Percentiles rank a stretch among this genome's conserved stretches.
Evolutionary conservation across 2,888 invertebrate species (phyloP).

Genomic region (Folsomia candida): DNA sequence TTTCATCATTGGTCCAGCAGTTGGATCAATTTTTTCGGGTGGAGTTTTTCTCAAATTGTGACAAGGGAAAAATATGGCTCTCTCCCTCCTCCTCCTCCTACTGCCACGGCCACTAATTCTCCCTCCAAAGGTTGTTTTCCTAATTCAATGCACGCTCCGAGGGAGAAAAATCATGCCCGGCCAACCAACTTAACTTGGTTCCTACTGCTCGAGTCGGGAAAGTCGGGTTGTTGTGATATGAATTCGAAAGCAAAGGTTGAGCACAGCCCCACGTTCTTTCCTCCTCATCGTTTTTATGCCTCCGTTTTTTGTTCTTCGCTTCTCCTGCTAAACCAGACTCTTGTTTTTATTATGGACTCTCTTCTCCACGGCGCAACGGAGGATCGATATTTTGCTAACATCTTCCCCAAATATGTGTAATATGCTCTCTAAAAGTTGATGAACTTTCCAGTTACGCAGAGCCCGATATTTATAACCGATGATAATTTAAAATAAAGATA

Average conservation of each 20-base stretch:
- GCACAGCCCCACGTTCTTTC: not conserved
- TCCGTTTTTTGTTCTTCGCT: not conserved
- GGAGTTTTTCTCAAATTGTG: conserved; percentile 48
- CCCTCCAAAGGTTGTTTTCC: conserved; percentile 24
- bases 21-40: conserved; percentile 50
- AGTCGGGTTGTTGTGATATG: not conserved
- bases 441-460: not conserved
- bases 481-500: too few species aligned
- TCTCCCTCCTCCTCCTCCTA: conserved; percentile 16
- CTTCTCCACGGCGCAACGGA: not conserved
- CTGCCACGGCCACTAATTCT: conserved; percentile 2
- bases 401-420: not conserved
- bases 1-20: conserved; percentile 49
- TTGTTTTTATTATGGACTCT: not conserved
- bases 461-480: not conserved
- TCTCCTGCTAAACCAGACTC: too few species aligned
- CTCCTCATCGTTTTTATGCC: not conserved
- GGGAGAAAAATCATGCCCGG: conserved; percentile 23
- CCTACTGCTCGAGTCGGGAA: conserved; percentile 10
- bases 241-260: not conserved
- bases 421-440: not conserved
- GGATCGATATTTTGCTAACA: not conserved
- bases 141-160: conserved; percentile 15
- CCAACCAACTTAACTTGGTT: conserved; percentile 20
- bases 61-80: conserved; percentile 42